phyloP scores from a whole-genome alignment of 2,888 invertebrate genomes.

The Troilus luridus region DNA sequence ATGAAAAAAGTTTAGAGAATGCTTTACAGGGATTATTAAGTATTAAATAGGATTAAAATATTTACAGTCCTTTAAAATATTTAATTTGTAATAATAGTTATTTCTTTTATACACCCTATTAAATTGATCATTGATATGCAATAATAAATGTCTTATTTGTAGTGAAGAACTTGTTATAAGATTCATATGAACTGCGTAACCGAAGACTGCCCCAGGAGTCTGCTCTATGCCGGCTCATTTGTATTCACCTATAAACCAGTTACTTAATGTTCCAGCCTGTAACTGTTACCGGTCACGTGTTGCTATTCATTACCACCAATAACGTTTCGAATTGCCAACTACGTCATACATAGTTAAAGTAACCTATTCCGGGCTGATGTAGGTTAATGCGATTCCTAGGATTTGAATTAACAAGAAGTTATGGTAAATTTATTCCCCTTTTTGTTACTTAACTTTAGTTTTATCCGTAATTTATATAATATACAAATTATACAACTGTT shows the following conservation, averaged over 20 bases:
- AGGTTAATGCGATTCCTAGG: neutral
- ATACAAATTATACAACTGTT: no score
- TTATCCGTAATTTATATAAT: no score
- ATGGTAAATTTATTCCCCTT: neutral
- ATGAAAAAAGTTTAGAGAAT: no score
- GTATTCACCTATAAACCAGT: conserved; percentile 23
- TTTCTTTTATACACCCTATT: no score
- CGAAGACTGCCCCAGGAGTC: neutral
- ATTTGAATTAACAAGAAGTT: neutral
- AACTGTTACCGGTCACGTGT: conserved; percentile 27
- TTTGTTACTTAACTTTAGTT: neutral
- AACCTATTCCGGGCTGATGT: neutral
- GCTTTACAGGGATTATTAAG: no score
- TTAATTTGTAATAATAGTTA: no score
- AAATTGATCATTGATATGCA: no score
- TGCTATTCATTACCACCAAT: conserved; percentile 19
- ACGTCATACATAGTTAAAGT: neutral
- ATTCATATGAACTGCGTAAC: neutral
- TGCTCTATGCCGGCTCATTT: neutral
- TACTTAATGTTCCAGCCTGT: conserved; percentile 4
- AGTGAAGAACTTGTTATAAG: no score
- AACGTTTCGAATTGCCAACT: conserved; percentile 1
- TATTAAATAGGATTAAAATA: no score
- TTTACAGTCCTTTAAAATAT: no score
- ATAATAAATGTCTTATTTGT: no score